These are phyloP conservation scores for Salarias fasciatus DNA, from an alignment of 2,797 vertebrate genomes.

Conservation along the genomic window DNA sequence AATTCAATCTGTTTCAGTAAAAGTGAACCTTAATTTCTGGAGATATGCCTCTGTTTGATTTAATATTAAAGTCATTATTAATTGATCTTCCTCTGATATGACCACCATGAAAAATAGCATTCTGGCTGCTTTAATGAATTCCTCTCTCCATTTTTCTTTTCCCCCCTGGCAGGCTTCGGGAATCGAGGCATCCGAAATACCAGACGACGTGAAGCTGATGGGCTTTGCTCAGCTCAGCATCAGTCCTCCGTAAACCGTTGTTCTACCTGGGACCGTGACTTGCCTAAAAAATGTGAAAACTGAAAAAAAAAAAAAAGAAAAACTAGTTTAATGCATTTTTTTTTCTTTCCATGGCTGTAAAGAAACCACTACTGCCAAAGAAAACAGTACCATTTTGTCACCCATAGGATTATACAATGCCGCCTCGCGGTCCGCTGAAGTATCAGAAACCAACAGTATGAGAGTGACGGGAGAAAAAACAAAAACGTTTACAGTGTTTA, in stretches of 20 bases:
- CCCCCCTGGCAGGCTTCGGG: conserved; percentile 88
- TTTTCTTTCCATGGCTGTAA: conserved; percentile 84
- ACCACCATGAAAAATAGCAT: too few relatives aligned
- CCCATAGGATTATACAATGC: conserved; percentile 73
- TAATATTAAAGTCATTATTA: too few relatives aligned
- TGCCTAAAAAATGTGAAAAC: conserved; percentile 87
- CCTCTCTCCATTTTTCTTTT: too few relatives aligned
- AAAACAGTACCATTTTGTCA: conserved; percentile 82
- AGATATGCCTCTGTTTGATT: too few relatives aligned
- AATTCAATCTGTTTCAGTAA: too few relatives aligned
- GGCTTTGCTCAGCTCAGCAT: conserved; percentile 99
- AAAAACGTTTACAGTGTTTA: conserved; percentile 78
- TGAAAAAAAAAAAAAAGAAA: conserved; percentile 42
- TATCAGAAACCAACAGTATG: conserved; percentile 52
- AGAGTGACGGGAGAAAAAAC: conserved; percentile 57
- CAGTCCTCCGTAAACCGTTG: conserved; percentile 86
- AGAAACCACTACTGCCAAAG: conserved; percentile 98
- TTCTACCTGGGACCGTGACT: conserved; percentile 76
- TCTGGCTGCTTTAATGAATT: too few relatives aligned
- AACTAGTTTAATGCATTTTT: conserved; percentile 72
- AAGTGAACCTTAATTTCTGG: too few relatives aligned
- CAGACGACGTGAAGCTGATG: conserved; percentile 95
- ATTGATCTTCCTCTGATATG: too few relatives aligned
- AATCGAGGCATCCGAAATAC: conserved; percentile 92
- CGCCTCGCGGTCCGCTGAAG: conserved; percentile 66